Percentiles rank a stretch among this genome's conserved stretches.
phyloP scores from a whole-genome alignment of 2,888 invertebrate genomes.

The Sesia bembeciformis region DNA sequence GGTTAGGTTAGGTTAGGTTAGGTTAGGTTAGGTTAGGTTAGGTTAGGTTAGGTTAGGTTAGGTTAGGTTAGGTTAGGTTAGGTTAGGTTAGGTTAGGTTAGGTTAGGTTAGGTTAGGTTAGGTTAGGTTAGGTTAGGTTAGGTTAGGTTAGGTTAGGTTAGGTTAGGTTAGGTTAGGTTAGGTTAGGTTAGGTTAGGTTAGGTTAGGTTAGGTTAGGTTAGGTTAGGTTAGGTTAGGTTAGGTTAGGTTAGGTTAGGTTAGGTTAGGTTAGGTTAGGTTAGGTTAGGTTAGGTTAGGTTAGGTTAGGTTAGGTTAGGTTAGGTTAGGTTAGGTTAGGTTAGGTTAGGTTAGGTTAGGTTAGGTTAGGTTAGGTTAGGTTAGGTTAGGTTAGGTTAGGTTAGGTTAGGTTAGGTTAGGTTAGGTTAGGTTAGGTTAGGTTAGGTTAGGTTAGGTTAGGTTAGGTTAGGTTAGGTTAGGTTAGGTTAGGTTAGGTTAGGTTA shows the following conservation, averaged over 20 bases:
- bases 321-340: conserved; percentile 1
- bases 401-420: conserved; percentile 1
- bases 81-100: conserved; percentile 1
- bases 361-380: conserved; percentile 1
- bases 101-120: conserved; percentile 1
- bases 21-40: conserved; percentile 1
- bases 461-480: conserved; percentile 1
- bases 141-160: conserved; percentile 1
- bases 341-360: conserved; percentile 1
- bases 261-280: background rate
- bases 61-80: conserved; percentile 1
- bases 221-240: conserved; percentile 1
- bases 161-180: conserved; percentile 1
- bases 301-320: conserved; percentile 1
- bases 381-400: conserved; percentile 1
- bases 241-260: conserved; percentile 1
- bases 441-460: conserved; percentile 1
- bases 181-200: conserved; percentile 1
- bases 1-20: too few species aligned
- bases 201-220: conserved; percentile 1
- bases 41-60: conserved; percentile 1
- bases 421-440: conserved; percentile 1
- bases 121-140: conserved; percentile 1
- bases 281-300: conserved; percentile 1
- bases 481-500: conserved; percentile 1